These are phyloP conservation scores for Aphelocoma californica DNA, from an alignment of 2,797 vertebrate species.

Conservation along the genomic window DNA sequence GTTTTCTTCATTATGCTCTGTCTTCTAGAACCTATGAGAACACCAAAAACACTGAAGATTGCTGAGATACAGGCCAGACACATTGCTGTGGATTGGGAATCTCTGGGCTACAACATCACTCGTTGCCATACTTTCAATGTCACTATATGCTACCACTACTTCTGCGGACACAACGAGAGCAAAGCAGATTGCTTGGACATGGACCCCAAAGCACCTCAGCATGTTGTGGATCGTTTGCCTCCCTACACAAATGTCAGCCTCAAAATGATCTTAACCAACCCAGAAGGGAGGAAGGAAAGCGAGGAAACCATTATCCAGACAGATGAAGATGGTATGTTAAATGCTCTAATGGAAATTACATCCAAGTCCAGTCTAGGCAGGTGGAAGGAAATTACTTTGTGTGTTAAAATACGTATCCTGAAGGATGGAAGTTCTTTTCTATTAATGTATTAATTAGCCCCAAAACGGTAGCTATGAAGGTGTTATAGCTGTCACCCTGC, in stretches of 20 bases:
- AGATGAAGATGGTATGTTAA: slow-evolving; percentile 90
- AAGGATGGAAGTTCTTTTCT: background rate
- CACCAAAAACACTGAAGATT: slow-evolving; percentile 94
- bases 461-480: background rate
- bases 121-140: slow-evolving; percentile 98
- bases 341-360: background rate
- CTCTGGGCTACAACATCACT: slow-evolving; percentile 97
- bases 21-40: slow-evolving; percentile 92
- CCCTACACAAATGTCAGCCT: slow-evolving; percentile 98
- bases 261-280: slow-evolving; percentile 98
- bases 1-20: background rate
- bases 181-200: slow-evolving; percentile 96
- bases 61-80: slow-evolving; percentile 92
- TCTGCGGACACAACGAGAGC: slow-evolving; percentile 86
- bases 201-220: slow-evolving; percentile 97
- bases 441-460: background rate
- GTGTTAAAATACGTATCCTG: background rate
- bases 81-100: slow-evolving; percentile 98
- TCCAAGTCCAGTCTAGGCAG: background rate
- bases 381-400: background rate
- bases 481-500: background rate
- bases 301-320: slow-evolving; percentile 97
- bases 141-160: slow-evolving; percentile 97
- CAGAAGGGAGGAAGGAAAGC: slow-evolving; percentile 96
- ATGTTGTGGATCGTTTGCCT: slow-evolving; percentile 90